These are phyloP conservation scores for Paracanthobrama guichenoti DNA, from an alignment of 2,113 vertebrate species.

Conservation along the genomic window DNA sequence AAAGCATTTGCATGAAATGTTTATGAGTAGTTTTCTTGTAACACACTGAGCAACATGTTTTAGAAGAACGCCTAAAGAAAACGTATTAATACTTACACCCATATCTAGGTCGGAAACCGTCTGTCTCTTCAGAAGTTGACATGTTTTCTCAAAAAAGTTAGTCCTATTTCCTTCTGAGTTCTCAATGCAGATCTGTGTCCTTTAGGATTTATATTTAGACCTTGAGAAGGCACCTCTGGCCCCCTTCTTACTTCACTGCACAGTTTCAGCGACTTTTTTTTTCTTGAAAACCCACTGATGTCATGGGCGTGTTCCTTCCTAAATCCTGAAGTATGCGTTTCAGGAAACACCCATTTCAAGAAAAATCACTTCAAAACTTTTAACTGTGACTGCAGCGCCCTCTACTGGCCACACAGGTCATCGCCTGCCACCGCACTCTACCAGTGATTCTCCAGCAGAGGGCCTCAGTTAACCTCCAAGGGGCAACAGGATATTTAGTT, in stretches of 20 bases:
- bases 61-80: not conserved
- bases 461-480: not conserved
- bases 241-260: constrained; percentile 62
- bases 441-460: not conserved
- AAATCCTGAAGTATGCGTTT: constrained; percentile 72
- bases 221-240: constrained; percentile 62
- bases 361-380: not conserved
- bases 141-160: constrained; percentile 64
- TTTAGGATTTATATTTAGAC: constrained; percentile 22
- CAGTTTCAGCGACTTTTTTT: constrained; percentile 61
- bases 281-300: constrained; percentile 72
- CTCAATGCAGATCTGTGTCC: not conserved
- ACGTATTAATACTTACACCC: constrained; percentile 72
- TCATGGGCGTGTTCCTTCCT: constrained; percentile 77
- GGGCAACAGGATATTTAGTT: not conserved
- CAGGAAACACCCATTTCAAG: constrained; percentile 70
- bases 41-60: not conserved
- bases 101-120: constrained; percentile 76
- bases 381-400: constrained; percentile 56
- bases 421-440: too few relatives aligned
- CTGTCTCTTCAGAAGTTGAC: constrained; percentile 79
- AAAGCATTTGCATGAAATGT: not conserved
- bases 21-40: not conserved
- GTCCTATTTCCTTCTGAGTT: constrained; percentile 22
- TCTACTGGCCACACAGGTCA: constrained; percentile 57